Evolutionary conservation across 2,113 vertebrate species (phyloP).

Genomic region (Excalfactoria chinensis): DNA sequence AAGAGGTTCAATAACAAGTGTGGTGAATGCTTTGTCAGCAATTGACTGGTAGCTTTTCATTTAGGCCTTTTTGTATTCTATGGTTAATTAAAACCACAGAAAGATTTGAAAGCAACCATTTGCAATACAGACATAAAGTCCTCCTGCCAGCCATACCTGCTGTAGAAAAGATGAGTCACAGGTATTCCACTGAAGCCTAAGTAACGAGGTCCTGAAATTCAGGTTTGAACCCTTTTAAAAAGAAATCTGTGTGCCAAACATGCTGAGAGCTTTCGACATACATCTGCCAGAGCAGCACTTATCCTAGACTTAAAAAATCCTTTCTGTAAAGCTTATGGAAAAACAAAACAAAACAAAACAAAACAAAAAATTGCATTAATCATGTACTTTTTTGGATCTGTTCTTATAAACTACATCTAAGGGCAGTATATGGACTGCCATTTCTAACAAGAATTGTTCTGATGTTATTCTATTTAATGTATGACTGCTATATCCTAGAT

Average conservation of each 20-base stretch:
- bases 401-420: background rate
- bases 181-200: background rate
- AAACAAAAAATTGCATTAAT: background rate
- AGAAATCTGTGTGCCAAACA: background rate
- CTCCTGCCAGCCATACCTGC: background rate
- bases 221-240: background rate
- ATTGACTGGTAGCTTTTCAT: background rate
- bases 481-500: background rate
- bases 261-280: background rate
- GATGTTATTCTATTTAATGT: background rate
- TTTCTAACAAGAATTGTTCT: background rate
- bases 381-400: background rate
- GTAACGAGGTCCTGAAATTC: background rate
- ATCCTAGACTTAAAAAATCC: background rate
- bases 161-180: background rate
- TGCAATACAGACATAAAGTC: background rate
- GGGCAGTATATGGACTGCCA: background rate
- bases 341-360: background rate
- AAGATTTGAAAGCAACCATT: conserved; percentile 1
- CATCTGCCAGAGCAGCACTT: background rate
- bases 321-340: background rate
- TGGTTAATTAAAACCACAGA: conserved; percentile 5
- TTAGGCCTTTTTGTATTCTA: conserved; percentile 8
- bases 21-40: conserved; percentile 54
- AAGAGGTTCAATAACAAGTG: conserved; percentile 47